These are phyloP conservation scores for Lagodon rhomboides DNA, from an alignment of 2,797 vertebrate genomes.

Conservation along the genomic window DNA sequence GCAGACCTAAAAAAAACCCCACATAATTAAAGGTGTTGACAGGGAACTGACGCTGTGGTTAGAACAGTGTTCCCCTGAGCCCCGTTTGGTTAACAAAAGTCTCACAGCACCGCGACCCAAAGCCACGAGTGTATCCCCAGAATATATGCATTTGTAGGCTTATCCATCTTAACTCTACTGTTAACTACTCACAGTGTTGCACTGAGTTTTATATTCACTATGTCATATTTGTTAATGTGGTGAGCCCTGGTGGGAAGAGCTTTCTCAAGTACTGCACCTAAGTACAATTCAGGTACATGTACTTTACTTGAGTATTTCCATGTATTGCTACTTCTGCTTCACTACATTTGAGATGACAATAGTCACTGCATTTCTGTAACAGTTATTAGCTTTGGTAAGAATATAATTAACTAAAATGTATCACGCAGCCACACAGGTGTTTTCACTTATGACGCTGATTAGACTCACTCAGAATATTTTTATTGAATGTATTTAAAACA, in stretches of 20 bases:
- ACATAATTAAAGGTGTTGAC: slow-evolving; percentile 64
- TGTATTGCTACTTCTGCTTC: neutral
- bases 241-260: neutral
- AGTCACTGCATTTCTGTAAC: neutral
- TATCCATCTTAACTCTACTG: neutral
- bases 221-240: neutral
- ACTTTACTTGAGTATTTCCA: neutral
- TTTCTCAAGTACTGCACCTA: neutral
- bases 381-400: neutral
- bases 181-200: too few species aligned
- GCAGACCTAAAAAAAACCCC: slow-evolving; percentile 45
- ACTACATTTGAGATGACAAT: neutral
- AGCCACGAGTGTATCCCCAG: neutral
- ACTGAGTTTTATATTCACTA: neutral
- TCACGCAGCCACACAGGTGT: neutral
- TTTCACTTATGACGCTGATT: neutral
- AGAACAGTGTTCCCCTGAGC: slow-evolving; percentile 20
- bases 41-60: slow-evolving; percentile 50
- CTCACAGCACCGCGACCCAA: slow-evolving; percentile 3
- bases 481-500: too few species aligned
- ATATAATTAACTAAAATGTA: neutral
- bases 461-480: neutral
- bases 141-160: neutral
- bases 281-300: neutral
- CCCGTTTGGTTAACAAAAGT: slow-evolving; percentile 17